Evolutionary conservation across 1,140 invertebrate genomes (phyloP).

Genomic region (Drosophila elegans): DNA sequence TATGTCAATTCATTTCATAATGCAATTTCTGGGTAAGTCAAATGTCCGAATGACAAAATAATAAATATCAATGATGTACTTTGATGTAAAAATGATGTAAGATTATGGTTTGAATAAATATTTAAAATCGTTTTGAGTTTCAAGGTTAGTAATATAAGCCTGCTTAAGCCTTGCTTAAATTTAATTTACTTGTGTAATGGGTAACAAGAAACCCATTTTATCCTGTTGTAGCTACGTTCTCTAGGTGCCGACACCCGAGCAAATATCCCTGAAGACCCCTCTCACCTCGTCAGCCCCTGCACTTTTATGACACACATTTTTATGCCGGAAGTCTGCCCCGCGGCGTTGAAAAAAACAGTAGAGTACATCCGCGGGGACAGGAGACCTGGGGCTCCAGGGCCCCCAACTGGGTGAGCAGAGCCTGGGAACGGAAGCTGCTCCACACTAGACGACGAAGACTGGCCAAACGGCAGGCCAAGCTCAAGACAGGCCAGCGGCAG

Average conservation of each 20-base stretch:
- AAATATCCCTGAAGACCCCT: not conserved
- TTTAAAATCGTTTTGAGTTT: no score
- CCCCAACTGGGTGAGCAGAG: slow-evolving; percentile 30
- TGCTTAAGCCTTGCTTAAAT: no score
- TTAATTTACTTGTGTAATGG: no score
- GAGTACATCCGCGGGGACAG: slow-evolving; percentile 3
- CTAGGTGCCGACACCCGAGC: slow-evolving; percentile 7
- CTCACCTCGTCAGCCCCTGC: slow-evolving; percentile 1
- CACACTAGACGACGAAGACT: slow-evolving; percentile 5
- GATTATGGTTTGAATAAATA: no score
- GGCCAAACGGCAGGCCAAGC: slow-evolving; percentile 9
- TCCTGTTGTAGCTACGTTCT: not conserved
- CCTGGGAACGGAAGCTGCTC: slow-evolving; percentile 77
- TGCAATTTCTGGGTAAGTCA: no score
- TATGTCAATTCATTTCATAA: no score
- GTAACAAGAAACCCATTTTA: not conserved
- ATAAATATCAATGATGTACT: no score
- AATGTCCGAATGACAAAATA: no score
- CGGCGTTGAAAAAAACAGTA: slow-evolving; percentile 41
- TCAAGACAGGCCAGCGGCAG: slow-evolving; percentile 36
- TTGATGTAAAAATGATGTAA: no score
- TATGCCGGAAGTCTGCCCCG: slow-evolving; percentile 73
- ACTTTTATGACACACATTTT: slow-evolving; percentile 74
- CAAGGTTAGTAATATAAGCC: no score
- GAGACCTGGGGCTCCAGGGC: not conserved